Base-by-base conservation (phyloP, 2,113 vertebrate species). In the Heterotis niloticus region DNA sequence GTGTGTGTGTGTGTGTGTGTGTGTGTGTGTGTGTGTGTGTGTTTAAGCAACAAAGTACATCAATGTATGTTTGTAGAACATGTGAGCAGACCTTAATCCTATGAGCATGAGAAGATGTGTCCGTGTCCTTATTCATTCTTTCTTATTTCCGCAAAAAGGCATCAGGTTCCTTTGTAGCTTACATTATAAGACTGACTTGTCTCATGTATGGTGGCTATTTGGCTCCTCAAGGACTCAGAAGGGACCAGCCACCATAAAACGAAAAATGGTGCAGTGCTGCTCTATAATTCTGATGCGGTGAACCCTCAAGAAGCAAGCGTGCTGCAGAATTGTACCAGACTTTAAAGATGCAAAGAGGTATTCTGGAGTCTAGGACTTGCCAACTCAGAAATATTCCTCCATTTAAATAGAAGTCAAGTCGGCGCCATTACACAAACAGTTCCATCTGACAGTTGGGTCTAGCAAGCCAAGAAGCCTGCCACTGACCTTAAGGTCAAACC, bases 331-430 rank as follows among this genome's bases (percentile, higher is more conserved):
- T 24, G 4, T n/a, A 29, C 34, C 62, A 54, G 62, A 18, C 34
- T 65, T 51, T 24, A 64, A 24, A 23, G 62, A 16, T 29, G 62
- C 20, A 54, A n/a, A 76, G 29, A 20, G 18, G 59, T 29, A 52
- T 57, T 62, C n/a, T 1, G 1, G 64, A 52, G 60, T 7, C 0
- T 57, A 65, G 29, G 59, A 64, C 5, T 44, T 51, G 75, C 75
- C 60, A 76, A 64, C 17, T 34, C 59, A 65, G 64, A 76, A 28
- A 54, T 76, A 76, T 57, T 29, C 74, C 10, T 72, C 23, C 14
- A 16, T 76, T 76, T 76, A 76, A 76, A 54, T 54, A 76, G 60
- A 52, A 65, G 62, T 24, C 60, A 10, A 26, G 60, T 52, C 13
- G 62, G 34, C 29, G 5, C 29, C 62, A 54, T 64, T 65, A 54